Evolutionary conservation across 2,888 invertebrate species (phyloP).

Genomic region (Xestia ashworthii): DNA sequence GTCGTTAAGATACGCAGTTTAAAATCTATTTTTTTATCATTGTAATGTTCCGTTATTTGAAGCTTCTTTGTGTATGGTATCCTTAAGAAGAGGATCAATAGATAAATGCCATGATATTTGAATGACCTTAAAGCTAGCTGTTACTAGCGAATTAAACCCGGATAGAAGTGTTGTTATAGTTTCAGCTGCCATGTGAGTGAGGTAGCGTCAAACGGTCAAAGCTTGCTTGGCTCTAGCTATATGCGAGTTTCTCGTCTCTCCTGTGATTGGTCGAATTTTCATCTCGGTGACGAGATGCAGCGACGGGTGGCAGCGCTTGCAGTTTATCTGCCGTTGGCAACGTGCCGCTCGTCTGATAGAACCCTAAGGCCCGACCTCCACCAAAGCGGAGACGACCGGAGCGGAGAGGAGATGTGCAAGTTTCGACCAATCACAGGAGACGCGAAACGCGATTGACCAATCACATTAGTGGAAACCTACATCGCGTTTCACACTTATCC

Average conservation of each 20-base stretch:
- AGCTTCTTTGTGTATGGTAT: conserved; percentile 40
- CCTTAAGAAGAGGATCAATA: conserved; percentile 60
- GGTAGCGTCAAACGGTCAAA: conserved; percentile 3
- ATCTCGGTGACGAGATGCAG: too few species aligned
- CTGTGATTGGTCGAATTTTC: too few species aligned
- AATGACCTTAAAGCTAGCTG: conserved; percentile 67
- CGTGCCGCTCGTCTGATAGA: too few species aligned
- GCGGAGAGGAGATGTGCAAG: too few species aligned
- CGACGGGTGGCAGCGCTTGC: too few species aligned
- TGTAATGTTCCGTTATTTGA: conserved; percentile 11
- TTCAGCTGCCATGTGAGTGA: conserved; percentile 19
- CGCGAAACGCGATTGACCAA: too few species aligned
- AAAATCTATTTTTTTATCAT: conserved; percentile 17
- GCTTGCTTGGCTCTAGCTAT: background rate
- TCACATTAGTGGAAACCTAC: too few species aligned
- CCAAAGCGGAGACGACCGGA: background rate
- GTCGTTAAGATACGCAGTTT: conserved; percentile 1
- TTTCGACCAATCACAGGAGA: too few species aligned
- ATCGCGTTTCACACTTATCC: too few species aligned
- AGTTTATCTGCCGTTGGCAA: too few species aligned
- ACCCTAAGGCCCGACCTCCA: background rate
- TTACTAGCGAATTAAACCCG: conserved; percentile 73
- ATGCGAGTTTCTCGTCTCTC: too few species aligned
- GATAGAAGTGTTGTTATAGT: conserved; percentile 42
- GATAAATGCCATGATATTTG: conserved; percentile 71